Evolutionary conservation across 1,140 invertebrate genomes (phyloP).

Genomic region (Triops cancriformis): DNA sequence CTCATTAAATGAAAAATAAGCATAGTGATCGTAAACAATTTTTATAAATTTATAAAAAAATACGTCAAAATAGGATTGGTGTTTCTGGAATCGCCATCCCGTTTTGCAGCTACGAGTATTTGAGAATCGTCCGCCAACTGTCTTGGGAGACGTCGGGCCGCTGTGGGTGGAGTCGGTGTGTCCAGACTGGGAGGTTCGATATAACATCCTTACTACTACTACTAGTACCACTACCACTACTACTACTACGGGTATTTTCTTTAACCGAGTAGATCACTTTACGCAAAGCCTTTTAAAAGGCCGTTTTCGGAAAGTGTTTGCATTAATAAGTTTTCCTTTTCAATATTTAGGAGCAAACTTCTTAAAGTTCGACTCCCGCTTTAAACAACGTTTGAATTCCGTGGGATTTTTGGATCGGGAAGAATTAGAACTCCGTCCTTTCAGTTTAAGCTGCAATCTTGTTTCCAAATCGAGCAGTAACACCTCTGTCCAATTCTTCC

Average conservation of each 20-base stretch:
- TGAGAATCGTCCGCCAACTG: conserved; percentile 40
- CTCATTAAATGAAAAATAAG: no score
- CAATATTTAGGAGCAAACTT: neutral
- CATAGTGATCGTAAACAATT: no score
- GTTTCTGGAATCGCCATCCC: conserved; percentile 39
- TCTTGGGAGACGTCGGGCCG: conserved; percentile 39
- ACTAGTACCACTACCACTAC: no score
- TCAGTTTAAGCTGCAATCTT: neutral
- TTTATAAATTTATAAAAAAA: no score
- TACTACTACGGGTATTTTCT: no score
- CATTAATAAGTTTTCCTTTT: no score
- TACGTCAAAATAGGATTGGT: conserved; percentile 39
- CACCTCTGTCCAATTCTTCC: neutral
- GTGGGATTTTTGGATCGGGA: conserved; percentile 36
- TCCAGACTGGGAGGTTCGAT: conserved; percentile 37
- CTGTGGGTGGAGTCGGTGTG: conserved; percentile 36
- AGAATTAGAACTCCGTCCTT: neutral
- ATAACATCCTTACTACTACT: conserved; percentile 34
- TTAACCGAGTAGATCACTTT: no score
- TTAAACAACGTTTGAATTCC: conserved; percentile 16
- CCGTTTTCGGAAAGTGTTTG: no score
- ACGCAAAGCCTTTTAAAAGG: no score
- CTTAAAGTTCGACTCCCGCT: neutral
- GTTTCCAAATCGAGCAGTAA: neutral
- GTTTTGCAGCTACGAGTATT: conserved; percentile 38